These are phyloP conservation scores for Molorchus minor DNA, from an alignment of 2,888 invertebrate genomes.

Conservation along the genomic window DNA sequence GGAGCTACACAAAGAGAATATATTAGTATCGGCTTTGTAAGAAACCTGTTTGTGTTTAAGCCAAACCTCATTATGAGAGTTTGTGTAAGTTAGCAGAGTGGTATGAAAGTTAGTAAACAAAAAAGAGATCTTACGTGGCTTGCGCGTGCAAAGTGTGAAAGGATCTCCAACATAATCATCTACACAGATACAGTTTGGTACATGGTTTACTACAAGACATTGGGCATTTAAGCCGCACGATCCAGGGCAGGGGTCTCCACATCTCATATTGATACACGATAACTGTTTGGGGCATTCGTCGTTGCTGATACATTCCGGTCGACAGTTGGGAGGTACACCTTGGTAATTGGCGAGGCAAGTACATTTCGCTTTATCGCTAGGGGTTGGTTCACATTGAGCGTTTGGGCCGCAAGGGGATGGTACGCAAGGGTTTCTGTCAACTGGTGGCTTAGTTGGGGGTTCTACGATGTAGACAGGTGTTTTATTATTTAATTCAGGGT, in stretches of 20 bases:
- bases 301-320: constrained; percentile 79
- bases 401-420: constrained; percentile 77
- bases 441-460: constrained; percentile 28
- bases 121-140: constrained; percentile 69
- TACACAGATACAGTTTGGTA: constrained; percentile 78
- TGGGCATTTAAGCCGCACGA: constrained; percentile 77
- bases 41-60: constrained; percentile 4
- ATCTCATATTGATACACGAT: constrained; percentile 76
- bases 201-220: constrained; percentile 78
- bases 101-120: constrained; percentile 18
- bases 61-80: constrained; percentile 15
- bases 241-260: constrained; percentile 78
- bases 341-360: constrained; percentile 76
- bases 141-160: constrained; percentile 68
- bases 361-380: constrained; percentile 65
- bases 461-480: neutral
- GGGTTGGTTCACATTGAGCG: constrained; percentile 65
- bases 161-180: constrained; percentile 75
- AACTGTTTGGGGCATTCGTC: constrained; percentile 75
- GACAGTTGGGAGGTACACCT: constrained; percentile 75
- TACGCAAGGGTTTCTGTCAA: constrained; percentile 67
- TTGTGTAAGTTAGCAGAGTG: constrained; percentile 16
- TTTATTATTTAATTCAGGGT: constrained; percentile 5
- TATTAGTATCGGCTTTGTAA: neutral
- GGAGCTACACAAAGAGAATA: constrained; percentile 53